phyloP scores from a whole-genome alignment of 2,888 invertebrate species.

The Hedychridium roseum region DNA sequence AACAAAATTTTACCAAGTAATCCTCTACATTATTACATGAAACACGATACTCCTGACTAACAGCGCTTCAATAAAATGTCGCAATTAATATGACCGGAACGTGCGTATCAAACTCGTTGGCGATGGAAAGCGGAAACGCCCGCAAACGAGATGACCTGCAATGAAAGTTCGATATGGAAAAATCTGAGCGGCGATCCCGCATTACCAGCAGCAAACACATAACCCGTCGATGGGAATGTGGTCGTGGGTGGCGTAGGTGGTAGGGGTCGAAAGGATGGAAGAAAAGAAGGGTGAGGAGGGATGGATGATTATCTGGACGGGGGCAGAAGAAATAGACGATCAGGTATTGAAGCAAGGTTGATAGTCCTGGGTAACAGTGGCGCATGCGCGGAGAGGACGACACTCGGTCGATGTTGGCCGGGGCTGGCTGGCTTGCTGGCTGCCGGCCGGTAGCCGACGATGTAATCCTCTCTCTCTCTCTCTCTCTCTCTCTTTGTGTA shows the following conservation, averaged over 20 bases:
- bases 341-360: constrained; percentile 53
- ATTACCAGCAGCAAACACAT: not conserved
- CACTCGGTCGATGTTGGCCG: constrained; percentile 62
- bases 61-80: too few species aligned
- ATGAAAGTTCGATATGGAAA: too few species aligned
- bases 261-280: constrained; percentile 26
- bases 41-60: too few species aligned
- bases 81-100: too few species aligned
- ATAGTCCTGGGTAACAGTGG: constrained; percentile 53
- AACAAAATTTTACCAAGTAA: too few species aligned
- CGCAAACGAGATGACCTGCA: too few species aligned
- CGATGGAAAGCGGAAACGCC: not conserved
- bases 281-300: constrained; percentile 8
- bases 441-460: constrained; percentile 40
- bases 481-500: constrained; percentile 13
- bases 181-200: not conserved
- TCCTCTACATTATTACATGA: too few species aligned
- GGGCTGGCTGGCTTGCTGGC: constrained; percentile 59
- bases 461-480: constrained; percentile 26
- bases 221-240: not conserved
- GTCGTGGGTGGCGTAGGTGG: constrained; percentile 5
- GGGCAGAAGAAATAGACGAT: constrained; percentile 38
- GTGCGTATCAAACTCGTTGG: too few species aligned
- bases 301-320: constrained; percentile 2
- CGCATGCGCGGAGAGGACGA: constrained; percentile 47